These are phyloP conservation scores for Leuctra nigra DNA, from an alignment of 2,888 invertebrate species.

Conservation along the genomic window DNA sequence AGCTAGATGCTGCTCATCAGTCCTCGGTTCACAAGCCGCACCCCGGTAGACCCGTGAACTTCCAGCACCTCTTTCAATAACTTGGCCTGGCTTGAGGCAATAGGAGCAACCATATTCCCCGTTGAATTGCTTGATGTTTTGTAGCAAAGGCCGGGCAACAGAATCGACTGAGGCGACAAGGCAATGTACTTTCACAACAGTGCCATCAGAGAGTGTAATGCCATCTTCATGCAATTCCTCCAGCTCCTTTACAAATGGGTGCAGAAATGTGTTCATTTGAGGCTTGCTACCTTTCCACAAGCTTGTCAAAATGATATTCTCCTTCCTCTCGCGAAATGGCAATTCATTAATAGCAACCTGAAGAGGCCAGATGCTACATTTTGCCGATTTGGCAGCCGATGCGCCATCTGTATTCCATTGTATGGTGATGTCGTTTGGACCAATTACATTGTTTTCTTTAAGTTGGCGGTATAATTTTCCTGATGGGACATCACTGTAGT, in stretches of 20 bases:
- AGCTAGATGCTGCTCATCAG: background rate
- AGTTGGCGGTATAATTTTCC: conserved; percentile 1
- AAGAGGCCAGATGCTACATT: conserved; percentile 4
- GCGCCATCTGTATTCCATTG: conserved; percentile 3
- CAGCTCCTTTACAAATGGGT: conserved; percentile 6
- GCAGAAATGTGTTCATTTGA: background rate
- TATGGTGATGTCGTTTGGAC: conserved; percentile 1
- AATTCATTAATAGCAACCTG: conserved; percentile 4
- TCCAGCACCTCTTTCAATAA: background rate
- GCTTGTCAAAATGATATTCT: background rate
- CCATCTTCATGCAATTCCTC: background rate
- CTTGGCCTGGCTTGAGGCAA: background rate
- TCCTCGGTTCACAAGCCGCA: background rate
- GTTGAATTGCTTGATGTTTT: conserved; percentile 12
- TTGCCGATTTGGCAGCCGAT: conserved; percentile 5
- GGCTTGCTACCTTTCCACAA: conserved; percentile 6
- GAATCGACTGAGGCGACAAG: conserved; percentile 1
- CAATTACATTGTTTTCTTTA: background rate
- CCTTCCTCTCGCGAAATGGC: background rate
- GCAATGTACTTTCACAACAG: conserved; percentile 2
- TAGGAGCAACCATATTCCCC: conserved; percentile 10
- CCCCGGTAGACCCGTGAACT: conserved; percentile 2
- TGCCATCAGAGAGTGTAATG: background rate
- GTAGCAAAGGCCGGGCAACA: conserved; percentile 7
- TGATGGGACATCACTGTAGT: background rate